A percentile compares a stretch with the other conserved stretches of the same genome.
These are phyloP conservation scores for Papilio glaucus DNA, from an alignment of 1,140 invertebrate genomes.

Conservation along the genomic window DNA sequence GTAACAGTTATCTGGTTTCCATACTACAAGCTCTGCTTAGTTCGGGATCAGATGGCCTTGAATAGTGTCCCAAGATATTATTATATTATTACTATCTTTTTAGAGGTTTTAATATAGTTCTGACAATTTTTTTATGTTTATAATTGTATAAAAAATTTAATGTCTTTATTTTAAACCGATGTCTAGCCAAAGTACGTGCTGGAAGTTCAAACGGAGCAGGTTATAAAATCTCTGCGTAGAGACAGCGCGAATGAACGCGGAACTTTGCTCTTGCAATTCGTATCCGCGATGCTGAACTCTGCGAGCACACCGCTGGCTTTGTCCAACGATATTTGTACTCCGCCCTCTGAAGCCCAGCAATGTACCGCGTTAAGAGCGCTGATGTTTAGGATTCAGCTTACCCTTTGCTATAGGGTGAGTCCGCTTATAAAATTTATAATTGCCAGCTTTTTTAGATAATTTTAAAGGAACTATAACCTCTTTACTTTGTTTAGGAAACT, in stretches of 20 bases:
- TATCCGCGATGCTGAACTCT: conserved; percentile 60
- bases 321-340: conserved; percentile 44
- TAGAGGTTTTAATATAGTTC: no score
- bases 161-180: neutral
- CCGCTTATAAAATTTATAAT: neutral
- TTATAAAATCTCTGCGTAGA: conserved; percentile 63
- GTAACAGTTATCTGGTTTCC: no score
- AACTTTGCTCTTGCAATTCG: conserved; percentile 59
- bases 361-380: conserved; percentile 64
- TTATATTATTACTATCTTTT: no score
- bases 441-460: no score
- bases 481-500: no score
- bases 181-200: conserved; percentile 64
- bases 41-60: no score
- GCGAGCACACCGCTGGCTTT: conserved; percentile 58
- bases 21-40: no score
- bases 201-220: conserved; percentile 58
- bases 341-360: conserved; percentile 45
- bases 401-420: conserved; percentile 70
- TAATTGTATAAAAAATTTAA: neutral
- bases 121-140: neutral
- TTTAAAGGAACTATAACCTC: no score
- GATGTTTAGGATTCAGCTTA: conserved; percentile 73
- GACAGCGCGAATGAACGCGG: conserved; percentile 61
- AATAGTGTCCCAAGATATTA: no score